Base-by-base conservation (phyloP, 2,888 invertebrate genomes). In the Coremacera marginata region DNA sequence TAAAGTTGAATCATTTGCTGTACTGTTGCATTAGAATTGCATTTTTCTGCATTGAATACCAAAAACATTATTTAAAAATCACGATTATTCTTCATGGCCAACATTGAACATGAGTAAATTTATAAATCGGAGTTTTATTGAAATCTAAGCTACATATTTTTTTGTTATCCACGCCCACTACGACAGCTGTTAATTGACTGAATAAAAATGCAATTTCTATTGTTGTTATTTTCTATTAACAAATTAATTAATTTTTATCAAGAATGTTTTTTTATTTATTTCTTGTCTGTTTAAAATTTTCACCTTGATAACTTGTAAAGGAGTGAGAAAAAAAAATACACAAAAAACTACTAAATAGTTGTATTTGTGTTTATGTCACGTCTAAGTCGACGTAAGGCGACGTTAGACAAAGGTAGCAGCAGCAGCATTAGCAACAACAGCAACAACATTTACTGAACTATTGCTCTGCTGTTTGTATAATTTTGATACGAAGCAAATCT, bases 1-100 rank as follows among this genome's bases (percentile, higher is more conserved):
- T 85, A 87, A 88, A 87, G 87, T 88, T 86, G 84, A 87, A 85
- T 83, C 85, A 87, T 86, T 86, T 86, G 83, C 83, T 81, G 49
- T 86, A 83, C 83, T 81, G 49, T 19, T 22, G 70, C 70, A 49
- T 62, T 68, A 68, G 51, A 51, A 68, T 16, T 27, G 27, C 49
- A 68, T 68, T 68, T 68, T 52, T 68, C 49, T 51, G 68, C 27
- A 49, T 49, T 44, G 44, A 44, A 11, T 44, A 14, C 11, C 11
- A 44, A 44, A 44, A 44, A 44, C 14, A 44, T 44, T 44, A 51
- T 51, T 16, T 25, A 68, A 14, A 16, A 34, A 25, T 51, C 68
- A 68, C 68, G 68, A 68, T 25, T 68, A 51, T 31, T n/a, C 68
- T 68, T 68, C 68, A 68, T 51, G 49, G 49, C 14, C 14, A 19